Conservation (phyloP, 2,888 invertebrate species). For the Ferrisia virgata region DNA sequence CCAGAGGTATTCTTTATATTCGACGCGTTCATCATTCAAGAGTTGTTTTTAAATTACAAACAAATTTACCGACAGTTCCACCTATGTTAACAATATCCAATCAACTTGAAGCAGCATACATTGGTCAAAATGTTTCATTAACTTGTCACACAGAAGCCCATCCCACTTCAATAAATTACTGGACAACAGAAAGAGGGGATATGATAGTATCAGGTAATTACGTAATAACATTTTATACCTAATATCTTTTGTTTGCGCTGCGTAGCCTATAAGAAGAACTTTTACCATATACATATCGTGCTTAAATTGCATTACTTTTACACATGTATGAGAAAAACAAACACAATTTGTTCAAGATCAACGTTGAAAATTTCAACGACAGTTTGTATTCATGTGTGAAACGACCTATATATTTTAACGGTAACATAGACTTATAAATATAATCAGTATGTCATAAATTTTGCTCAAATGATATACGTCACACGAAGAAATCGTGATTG, state of each 20-base stretch:
- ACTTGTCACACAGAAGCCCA: slow-evolving; percentile 90
- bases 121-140: slow-evolving; percentile 81
- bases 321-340: background rate
- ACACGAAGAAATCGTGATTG: slow-evolving; percentile 45
- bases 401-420: slow-evolving; percentile 29
- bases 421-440: background rate
- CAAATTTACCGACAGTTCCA: slow-evolving; percentile 64
- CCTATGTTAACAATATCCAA: slow-evolving; percentile 92
- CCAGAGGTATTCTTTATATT: background rate
- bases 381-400: slow-evolving; percentile 38
- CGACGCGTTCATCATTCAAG: background rate
- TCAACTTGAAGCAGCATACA: slow-evolving; percentile 84
- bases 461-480: slow-evolving; percentile 34
- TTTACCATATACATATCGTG: background rate
- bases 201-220: slow-evolving; percentile 86
- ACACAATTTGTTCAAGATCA: slow-evolving; percentile 16
- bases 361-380: slow-evolving; percentile 27
- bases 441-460: slow-evolving; percentile 44
- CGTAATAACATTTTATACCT: slow-evolving; percentile 1
- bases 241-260: background rate
- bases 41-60: background rate
- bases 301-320: background rate
- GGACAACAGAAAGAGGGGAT: slow-evolving; percentile 86
- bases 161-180: slow-evolving; percentile 89
- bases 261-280: too few relatives aligned